Evolutionary conservation across 2,113 vertebrate species (phyloP), one percentile per base, ranked within the genome.

Genomic region (Zosterops pallidus): DNA sequence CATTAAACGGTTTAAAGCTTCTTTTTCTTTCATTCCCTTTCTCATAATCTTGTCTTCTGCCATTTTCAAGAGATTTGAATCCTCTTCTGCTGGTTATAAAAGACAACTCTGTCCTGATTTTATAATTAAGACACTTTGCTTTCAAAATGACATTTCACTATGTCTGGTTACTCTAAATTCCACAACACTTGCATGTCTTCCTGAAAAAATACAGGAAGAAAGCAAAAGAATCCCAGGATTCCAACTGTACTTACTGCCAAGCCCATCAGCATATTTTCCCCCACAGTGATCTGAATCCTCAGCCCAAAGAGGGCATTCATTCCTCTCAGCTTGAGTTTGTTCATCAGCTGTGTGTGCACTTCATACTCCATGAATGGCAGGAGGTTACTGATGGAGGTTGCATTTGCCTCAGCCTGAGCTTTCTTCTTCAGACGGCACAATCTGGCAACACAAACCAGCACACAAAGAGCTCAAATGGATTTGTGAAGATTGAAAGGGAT

Each of bases 281-380:
- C 99, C 67, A 99, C 98, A 19, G 99, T 98, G 97, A 99, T 99
- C 97, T 99, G 99, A 93, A 99, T 99, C 87, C 98, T 98, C 15
- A 99, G 97, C 24, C 99, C 99, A 85, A 99, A 99, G 72, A 99
- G 97, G 6, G 99, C 98, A 9, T 99, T 99, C 99, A 99, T 99
- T 93, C 98, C 98, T 42, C 98, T 99, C 78, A 99, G 98, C 86
- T 99, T 99, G 55, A 99, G 98, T 53, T 99, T 99, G 97, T 99
- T 99, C 99, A 99, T 99, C 86, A 99, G 98, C 75, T 99, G 99
- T 4, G 99, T 99, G 97, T 99, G 99, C 23, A 99, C 98, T 96
- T 99, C 99, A 26, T 99, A 99, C 86, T 99, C 99, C 98, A 99
- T 99, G 94, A 99, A 99, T 12, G 99, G 99, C 90, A 99, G 84